phyloP scores from a whole-genome alignment of 1,140 invertebrate genomes.

The Saccostrea echinata region DNA sequence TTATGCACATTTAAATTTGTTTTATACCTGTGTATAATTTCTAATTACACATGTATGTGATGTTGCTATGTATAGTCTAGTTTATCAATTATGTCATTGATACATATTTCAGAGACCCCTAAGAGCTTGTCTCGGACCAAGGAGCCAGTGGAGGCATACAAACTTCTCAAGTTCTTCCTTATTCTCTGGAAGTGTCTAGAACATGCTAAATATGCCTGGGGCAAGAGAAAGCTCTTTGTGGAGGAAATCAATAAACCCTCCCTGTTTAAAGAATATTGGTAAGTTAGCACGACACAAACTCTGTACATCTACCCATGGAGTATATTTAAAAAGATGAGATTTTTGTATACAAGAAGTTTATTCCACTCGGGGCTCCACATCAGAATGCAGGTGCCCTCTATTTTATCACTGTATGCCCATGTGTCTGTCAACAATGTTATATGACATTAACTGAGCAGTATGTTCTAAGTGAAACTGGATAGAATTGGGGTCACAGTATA shows the following conservation, averaged over 20 bases:
- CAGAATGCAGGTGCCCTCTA: no score
- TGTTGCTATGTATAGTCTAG: not conserved
- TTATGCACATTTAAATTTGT: not conserved
- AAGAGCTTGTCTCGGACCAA: slow-evolving; percentile 69
- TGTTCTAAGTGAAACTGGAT: no score
- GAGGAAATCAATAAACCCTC: slow-evolving; percentile 70
- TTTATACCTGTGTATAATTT: not conserved
- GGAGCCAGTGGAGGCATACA: slow-evolving; percentile 76
- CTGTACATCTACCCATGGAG: no score
- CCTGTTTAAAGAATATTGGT: slow-evolving; percentile 75
- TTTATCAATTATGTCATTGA: not conserved
- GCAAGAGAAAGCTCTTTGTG: slow-evolving; percentile 69
- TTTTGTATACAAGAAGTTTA: no score
- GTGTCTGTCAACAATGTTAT: no score
- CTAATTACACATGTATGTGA: not conserved
- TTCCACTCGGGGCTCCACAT: no score
- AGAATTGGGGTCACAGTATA: no score
- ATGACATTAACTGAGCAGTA: no score
- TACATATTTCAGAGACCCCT: not conserved
- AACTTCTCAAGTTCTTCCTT: slow-evolving; percentile 77
- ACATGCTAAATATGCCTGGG: slow-evolving; percentile 77
- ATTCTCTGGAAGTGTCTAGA: slow-evolving; percentile 78
- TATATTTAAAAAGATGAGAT: no score
- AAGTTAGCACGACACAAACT: slow-evolving; percentile 26
- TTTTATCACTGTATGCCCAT: no score